phyloP scores from a whole-genome alignment of 1,140 invertebrate species.

The Drosophila asahinai region DNA sequence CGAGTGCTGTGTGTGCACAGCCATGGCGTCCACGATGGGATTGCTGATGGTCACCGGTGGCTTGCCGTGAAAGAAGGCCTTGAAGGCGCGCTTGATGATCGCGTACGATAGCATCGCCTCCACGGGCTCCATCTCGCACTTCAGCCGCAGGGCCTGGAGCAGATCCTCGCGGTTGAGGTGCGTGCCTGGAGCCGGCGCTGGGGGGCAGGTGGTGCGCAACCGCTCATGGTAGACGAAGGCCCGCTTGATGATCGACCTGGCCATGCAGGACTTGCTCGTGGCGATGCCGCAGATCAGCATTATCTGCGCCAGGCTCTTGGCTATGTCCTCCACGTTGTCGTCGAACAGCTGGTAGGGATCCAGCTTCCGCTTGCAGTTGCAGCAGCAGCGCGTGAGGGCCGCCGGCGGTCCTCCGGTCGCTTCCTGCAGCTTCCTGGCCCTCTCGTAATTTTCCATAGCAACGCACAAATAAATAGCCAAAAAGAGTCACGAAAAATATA shows the following conservation, averaged over 20 bases:
- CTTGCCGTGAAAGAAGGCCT: constrained; percentile 72
- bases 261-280: constrained; percentile 54
- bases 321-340: constrained; percentile 66
- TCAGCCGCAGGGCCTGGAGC: constrained; percentile 62
- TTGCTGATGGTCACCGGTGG: constrained; percentile 57
- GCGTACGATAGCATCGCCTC: constrained; percentile 70
- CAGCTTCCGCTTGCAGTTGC: constrained; percentile 68
- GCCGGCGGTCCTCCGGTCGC: constrained; percentile 4
- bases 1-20: constrained; percentile 43
- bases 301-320: constrained; percentile 62
- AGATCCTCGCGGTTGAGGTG: constrained; percentile 66
- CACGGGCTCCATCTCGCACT: constrained; percentile 64
- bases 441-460: constrained; percentile 29
- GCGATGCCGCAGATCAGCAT: constrained; percentile 71
- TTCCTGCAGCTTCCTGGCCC: constrained; percentile 9
- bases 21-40: constrained; percentile 59
- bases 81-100: constrained; percentile 71
- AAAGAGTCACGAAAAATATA: not conserved
- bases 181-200: not conserved
- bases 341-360: constrained; percentile 68
- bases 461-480: no score
- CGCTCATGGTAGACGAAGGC: constrained; percentile 69
- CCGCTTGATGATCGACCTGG: constrained; percentile 64
- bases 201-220: constrained; percentile 40
- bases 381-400: constrained; percentile 19